These are phyloP conservation scores for Incurvaria masculella DNA, from an alignment of 2,888 invertebrate species.

Conservation along the genomic window DNA sequence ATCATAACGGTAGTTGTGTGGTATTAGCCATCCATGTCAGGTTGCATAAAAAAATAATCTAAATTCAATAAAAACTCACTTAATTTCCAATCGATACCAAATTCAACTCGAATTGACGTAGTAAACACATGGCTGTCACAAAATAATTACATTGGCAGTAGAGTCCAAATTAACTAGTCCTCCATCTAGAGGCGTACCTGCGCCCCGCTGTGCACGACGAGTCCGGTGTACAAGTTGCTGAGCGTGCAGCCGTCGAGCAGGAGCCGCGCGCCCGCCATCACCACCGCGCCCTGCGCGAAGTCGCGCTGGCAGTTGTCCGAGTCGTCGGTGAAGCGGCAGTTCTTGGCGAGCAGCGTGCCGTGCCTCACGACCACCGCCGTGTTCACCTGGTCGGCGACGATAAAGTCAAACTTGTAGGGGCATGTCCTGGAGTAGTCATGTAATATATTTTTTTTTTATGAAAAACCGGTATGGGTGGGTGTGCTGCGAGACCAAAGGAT, in stretches of 20 bases:
- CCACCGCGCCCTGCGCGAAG: conserved; percentile 43
- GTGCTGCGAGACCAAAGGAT: no score
- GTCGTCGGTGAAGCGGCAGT: conserved; percentile 25
- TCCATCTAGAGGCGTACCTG: conserved; percentile 30
- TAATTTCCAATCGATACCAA: neutral
- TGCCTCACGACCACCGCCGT: conserved; percentile 30
- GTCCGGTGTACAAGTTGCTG: conserved; percentile 45
- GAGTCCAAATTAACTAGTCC: no score
- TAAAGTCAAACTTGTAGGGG: no score
- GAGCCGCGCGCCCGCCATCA: conserved; percentile 37
- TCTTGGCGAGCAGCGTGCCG: conserved; percentile 21
- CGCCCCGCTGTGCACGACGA: conserved; percentile 44
- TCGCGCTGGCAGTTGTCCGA: conserved; percentile 34
- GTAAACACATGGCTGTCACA: neutral
- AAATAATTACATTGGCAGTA: conserved; percentile 9
- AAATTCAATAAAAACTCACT: no score
- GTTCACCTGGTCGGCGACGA: conserved; percentile 30
- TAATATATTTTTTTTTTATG: no score
- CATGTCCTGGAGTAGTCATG: no score
- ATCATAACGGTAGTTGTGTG: no score
- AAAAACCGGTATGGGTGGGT: no score
- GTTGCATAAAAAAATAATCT: no score
- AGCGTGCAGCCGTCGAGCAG: conserved; percentile 36
- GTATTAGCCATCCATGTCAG: no score
- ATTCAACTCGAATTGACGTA: neutral